Conservation (phyloP, 2,113 vertebrate species). For the Podocnemis expansa region DNA sequence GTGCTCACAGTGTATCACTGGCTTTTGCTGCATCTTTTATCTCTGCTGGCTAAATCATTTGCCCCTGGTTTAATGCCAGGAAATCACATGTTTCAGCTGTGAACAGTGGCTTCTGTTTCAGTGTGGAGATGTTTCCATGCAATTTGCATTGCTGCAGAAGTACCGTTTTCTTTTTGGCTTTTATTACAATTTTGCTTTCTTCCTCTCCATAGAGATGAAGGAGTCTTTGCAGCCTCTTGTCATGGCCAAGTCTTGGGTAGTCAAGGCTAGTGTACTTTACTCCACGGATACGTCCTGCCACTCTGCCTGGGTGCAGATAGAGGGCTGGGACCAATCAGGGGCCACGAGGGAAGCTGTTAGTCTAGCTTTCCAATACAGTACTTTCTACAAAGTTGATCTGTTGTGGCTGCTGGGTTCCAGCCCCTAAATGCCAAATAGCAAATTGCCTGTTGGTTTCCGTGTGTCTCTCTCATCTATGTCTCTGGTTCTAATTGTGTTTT, state of each 20-base stretch:
- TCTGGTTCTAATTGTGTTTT: too few relatives aligned
- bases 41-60: background rate
- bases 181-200: background rate
- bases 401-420: background rate
- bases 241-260: too few relatives aligned
- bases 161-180: background rate
- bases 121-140: background rate
- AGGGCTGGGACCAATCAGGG: background rate
- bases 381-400: background rate
- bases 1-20: background rate
- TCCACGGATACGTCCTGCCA: too few relatives aligned
- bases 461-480: too few relatives aligned
- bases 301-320: background rate
- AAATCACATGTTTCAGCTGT: background rate
- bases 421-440: too few relatives aligned
- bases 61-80: too few relatives aligned
- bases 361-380: background rate
- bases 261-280: background rate
- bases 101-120: background rate
- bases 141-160: background rate
- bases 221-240: background rate
- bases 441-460: too few relatives aligned
- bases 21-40: background rate
- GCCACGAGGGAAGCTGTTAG: background rate
- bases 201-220: background rate